Conservation (phyloP, 1,140 invertebrate genomes). For the Venturia canescens region DNA sequence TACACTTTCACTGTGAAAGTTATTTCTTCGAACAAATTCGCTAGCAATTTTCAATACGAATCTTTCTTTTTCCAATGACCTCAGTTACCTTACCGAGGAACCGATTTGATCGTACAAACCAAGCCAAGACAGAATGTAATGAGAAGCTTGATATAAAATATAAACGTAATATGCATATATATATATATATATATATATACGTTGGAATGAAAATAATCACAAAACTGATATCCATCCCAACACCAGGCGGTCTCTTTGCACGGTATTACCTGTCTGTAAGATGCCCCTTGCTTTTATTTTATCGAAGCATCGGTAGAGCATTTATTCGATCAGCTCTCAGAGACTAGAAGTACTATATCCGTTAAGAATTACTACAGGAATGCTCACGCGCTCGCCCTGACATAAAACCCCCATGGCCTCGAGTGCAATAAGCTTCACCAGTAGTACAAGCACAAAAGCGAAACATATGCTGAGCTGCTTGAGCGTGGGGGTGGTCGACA, state of each 20-base stretch:
- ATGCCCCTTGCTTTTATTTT: neutral
- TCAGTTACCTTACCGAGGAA: too few relatives aligned
- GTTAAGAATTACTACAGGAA: constrained; percentile 21
- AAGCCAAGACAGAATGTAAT: neutral
- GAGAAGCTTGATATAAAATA: neutral
- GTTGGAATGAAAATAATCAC: neutral
- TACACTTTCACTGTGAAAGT: too few relatives aligned
- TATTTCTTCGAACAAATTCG: too few relatives aligned
- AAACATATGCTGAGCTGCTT: constrained; percentile 30
- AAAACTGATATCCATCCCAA: neutral
- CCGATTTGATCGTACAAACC: too few relatives aligned
- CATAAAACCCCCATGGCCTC: constrained; percentile 18
- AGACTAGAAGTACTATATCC: neutral
- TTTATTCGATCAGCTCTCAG: neutral
- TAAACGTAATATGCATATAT: too few relatives aligned
- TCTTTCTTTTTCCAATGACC: too few relatives aligned
- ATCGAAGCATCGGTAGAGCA: neutral
- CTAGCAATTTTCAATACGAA: too few relatives aligned
- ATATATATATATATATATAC: neutral
- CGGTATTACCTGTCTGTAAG: neutral
- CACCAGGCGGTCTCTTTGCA: neutral
- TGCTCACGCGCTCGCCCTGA: neutral
- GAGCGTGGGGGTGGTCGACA: constrained; percentile 21
- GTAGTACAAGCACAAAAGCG: neutral
- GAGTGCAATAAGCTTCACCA: neutral